Conservation (phyloP, 2,888 invertebrate species). For the Nomada ruficornis region DNA sequence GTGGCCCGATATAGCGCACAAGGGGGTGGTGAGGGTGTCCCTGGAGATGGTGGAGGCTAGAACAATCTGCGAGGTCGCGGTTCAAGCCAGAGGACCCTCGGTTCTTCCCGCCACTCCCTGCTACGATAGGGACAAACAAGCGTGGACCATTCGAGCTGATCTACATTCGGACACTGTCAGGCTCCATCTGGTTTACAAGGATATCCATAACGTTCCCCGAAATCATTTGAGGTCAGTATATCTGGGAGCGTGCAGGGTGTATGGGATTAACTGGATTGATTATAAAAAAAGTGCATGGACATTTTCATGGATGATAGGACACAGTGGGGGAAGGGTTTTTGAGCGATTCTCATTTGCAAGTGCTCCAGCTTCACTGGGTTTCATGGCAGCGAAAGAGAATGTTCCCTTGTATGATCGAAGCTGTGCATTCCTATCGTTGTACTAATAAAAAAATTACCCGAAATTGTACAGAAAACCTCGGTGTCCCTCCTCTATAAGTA, state of each 20-base stretch:
- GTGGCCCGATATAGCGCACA: slow-evolving; percentile 86
- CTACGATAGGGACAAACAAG: slow-evolving; percentile 92
- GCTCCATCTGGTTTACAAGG: slow-evolving; percentile 90
- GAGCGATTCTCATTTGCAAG: too few species aligned
- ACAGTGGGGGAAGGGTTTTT: too few species aligned
- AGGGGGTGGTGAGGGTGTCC: slow-evolving; percentile 88
- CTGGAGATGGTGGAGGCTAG: slow-evolving; percentile 91
- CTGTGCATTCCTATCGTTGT: too few species aligned
- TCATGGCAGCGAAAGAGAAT: too few species aligned
- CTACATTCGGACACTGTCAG: slow-evolving; percentile 91
- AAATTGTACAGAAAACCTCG: too few species aligned
- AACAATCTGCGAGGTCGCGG: slow-evolving; percentile 87
- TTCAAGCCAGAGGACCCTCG: slow-evolving; percentile 85
- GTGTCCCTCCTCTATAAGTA: too few species aligned
- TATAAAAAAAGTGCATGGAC: too few species aligned
- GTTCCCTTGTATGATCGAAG: too few species aligned
- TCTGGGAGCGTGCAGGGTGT: too few species aligned
- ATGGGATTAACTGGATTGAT: background rate
- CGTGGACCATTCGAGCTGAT: slow-evolving; percentile 92
- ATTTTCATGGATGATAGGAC: too few species aligned
- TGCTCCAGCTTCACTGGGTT: too few species aligned
- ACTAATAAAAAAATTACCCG: too few species aligned
- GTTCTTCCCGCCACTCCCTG: slow-evolving; percentile 87
- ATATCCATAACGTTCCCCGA: slow-evolving; percentile 91
- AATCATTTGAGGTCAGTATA: slow-evolving; percentile 88